A percentile compares a stretch with the other conserved stretches of the same genome.
Conservation (phyloP, 2,888 invertebrate species). For the Fragum whitleyi region DNA sequence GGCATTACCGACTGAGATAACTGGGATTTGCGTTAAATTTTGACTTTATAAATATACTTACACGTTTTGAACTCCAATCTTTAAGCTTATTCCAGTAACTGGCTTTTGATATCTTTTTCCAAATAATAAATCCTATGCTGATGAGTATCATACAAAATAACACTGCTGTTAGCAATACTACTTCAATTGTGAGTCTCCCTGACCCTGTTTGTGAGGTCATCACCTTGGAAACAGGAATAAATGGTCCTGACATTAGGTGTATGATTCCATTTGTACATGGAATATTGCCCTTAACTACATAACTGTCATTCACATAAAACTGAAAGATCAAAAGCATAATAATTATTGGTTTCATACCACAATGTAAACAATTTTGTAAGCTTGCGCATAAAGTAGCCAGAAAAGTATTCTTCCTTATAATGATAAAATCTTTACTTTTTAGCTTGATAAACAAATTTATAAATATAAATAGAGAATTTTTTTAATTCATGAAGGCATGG, state of each 20-base stretch:
- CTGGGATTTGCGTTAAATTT: too few species aligned
- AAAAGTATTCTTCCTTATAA: too few species aligned
- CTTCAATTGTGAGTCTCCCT: slow-evolving; percentile 45
- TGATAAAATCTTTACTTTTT: too few species aligned
- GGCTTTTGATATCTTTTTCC: slow-evolving; percentile 56
- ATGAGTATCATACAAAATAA: slow-evolving; percentile 54
- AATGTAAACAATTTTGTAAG: too few species aligned
- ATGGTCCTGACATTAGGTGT: slow-evolving; percentile 67
- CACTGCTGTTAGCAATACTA: slow-evolving; percentile 39
- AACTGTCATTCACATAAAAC: slow-evolving; percentile 68
- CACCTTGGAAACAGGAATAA: slow-evolving; percentile 21
- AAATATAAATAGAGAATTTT: too few species aligned
- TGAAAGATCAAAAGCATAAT: slow-evolving; percentile 45
- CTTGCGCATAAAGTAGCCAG: too few species aligned
- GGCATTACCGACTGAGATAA: too few species aligned
- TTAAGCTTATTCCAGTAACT: slow-evolving; percentile 65
- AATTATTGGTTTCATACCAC: too few species aligned
- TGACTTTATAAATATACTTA: too few species aligned
- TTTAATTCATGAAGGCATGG: too few species aligned
- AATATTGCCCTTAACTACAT: slow-evolving; percentile 70
- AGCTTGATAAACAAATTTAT: too few species aligned
- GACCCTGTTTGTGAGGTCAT: slow-evolving; percentile 56
- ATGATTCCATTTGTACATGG: slow-evolving; percentile 74
- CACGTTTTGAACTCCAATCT: slow-evolving; percentile 37
- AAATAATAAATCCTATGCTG: slow-evolving; percentile 45